A percentile compares a stretch with the other conserved stretches of the same genome.
These are phyloP conservation scores for Tetanocera ferruginea DNA, from an alignment of 2,888 invertebrate genomes.

Conservation along the genomic window DNA sequence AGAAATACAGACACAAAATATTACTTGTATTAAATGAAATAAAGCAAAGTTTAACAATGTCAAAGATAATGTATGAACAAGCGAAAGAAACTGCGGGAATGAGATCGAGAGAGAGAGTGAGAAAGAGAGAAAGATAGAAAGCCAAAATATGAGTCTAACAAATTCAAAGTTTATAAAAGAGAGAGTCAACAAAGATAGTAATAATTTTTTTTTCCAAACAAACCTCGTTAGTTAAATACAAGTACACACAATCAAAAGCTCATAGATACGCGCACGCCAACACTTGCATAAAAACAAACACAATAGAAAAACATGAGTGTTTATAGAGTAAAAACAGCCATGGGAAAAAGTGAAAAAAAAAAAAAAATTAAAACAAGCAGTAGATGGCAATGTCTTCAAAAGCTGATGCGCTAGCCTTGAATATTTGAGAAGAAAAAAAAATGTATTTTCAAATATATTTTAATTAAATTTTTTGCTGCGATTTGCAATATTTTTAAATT, in stretches of 20 bases:
- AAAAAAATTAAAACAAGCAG: neutral
- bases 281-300: too few relatives aligned
- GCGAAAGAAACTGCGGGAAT: neutral
- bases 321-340: neutral
- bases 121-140: neutral
- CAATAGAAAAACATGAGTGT: too few relatives aligned
- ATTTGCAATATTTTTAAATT: neutral
- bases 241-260: too few relatives aligned
- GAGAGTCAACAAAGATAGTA: neutral
- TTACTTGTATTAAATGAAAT: neutral
- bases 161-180: neutral
- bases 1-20: neutral
- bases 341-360: neutral
- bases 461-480: neutral
- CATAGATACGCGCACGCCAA: too few relatives aligned
- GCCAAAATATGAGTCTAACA: neutral
- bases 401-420: constrained; percentile 62
- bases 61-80: neutral
- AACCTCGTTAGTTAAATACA: too few relatives aligned
- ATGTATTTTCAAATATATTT: neutral
- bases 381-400: constrained; percentile 57
- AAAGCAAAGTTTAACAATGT: neutral
- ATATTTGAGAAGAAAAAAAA: constrained; percentile 38
- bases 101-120: neutral
- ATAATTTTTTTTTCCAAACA: too few relatives aligned